Evolutionary conservation across 2,888 invertebrate genomes (phyloP), one percentile per base, ranked within the genome.

Genomic region (Andrena minutula): DNA sequence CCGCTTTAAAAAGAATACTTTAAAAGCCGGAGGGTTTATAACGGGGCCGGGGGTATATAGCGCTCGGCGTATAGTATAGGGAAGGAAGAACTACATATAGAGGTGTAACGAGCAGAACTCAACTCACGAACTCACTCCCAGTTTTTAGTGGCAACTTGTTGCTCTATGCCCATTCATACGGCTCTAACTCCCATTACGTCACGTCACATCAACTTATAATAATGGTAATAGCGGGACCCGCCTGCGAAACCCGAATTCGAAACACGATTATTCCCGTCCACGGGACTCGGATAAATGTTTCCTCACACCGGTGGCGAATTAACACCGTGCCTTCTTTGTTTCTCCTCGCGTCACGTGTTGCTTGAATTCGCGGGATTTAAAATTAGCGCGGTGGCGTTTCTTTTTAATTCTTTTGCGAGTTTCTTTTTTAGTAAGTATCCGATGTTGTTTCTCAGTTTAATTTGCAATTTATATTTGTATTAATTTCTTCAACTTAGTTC

Each of bases 91-190:
- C 90, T 93, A 93, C 93, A 94, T 93, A 94, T 93, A 93, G 93
- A 93, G 92, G 93, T 94, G 93, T 94, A 94, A 94, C 94, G 94
- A 94, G 93, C 93, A 93, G 92, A 94, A 94, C 93, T 94, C 93
- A 92, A 94, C 94, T 94, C 93, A 94, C 93, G 92, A 93, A 94
- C 93, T 93, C 93, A 93, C 93, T 93, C 93, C 92, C 93, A 93
- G 93, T 94, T 94, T 94, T 94, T 94, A 94, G 93, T 94, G 93
- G 94, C 94, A 94, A 94, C 94, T 94, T 94, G 94, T 94, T 94
- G 93, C 93, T 92, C 92, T 93, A 92, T 93, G 92, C 93, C 93
- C 94, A 94, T 94, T 94, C 94, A 94, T 94, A 94, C 93, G 91
- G 93, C 93, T 93, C 93, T 93, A 93, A 93, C 93, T 93, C 92